These are phyloP conservation scores for Drosophila nannoptera DNA, from an alignment of 1,140 invertebrate genomes.

Conservation along the genomic window DNA sequence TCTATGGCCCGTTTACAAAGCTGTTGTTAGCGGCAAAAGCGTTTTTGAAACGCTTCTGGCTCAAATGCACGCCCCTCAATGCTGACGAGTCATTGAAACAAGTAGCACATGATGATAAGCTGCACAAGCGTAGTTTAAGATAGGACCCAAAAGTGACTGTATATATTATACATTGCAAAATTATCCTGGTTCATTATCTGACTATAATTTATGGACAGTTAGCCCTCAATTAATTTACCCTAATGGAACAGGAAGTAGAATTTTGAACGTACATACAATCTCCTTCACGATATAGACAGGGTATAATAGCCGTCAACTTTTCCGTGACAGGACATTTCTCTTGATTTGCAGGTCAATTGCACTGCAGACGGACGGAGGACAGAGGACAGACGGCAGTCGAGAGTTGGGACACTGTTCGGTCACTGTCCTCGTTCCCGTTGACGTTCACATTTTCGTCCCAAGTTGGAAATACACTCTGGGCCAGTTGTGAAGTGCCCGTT, in stretches of 20 bases:
- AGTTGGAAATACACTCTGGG: slow-evolving; percentile 36
- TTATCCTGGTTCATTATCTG: too few species aligned
- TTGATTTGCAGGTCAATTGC: slow-evolving; percentile 69
- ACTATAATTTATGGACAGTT: too few species aligned
- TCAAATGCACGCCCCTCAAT: slow-evolving; percentile 17
- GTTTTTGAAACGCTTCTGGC: slow-evolving; percentile 18
- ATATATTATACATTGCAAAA: background rate
- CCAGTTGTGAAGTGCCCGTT: slow-evolving; percentile 31
- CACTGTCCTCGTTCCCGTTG: slow-evolving; percentile 26
- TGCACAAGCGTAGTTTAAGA: background rate
- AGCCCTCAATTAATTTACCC: too few species aligned
- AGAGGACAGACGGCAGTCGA: background rate
- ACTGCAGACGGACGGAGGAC: slow-evolving; percentile 30
- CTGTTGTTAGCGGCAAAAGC: background rate
- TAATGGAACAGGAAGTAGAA: too few species aligned
- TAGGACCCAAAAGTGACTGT: too few species aligned
- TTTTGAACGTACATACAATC: background rate
- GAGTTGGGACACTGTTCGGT: slow-evolving; percentile 44
- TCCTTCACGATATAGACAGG: background rate
- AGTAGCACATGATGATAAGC: slow-evolving; percentile 13
- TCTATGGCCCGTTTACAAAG: slow-evolving; percentile 16
- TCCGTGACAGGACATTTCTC: slow-evolving; percentile 37
- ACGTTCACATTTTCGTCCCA: slow-evolving; percentile 3
- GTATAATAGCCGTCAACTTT: slow-evolving; percentile 40
- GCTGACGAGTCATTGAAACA: slow-evolving; percentile 53